These are phyloP conservation scores for Synchiropus splendidus DNA, from an alignment of 2,113 vertebrate genomes.

Conservation along the genomic window DNA sequence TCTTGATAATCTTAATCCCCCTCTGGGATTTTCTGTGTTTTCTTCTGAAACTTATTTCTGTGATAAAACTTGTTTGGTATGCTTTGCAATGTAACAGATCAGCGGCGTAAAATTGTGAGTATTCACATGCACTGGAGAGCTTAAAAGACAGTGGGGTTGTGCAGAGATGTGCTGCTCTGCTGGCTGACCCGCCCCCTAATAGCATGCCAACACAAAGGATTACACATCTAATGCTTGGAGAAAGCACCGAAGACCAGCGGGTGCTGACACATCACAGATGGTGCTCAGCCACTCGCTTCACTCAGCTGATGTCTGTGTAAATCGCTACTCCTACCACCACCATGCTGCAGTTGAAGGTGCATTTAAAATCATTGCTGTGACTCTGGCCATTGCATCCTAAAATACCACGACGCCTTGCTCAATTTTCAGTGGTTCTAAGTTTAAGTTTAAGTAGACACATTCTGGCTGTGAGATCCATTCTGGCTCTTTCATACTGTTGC, in stretches of 20 bases:
- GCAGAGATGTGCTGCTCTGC: constrained; percentile 34
- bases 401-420: too few species aligned
- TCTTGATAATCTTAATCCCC: background rate
- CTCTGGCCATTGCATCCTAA: too few species aligned
- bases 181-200: constrained; percentile 48
- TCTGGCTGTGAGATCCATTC: too few species aligned
- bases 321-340: constrained; percentile 45
- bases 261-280: constrained; percentile 57
- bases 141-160: constrained; percentile 58
- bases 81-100: constrained; percentile 24
- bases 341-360: background rate
- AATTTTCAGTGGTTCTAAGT: too few species aligned
- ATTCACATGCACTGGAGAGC: constrained; percentile 45
- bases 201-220: constrained; percentile 67
- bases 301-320: constrained; percentile 50
- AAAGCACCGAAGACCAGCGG: constrained; percentile 16
- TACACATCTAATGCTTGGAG: constrained; percentile 60
- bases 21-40: too few species aligned
- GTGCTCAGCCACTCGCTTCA: constrained; percentile 35
- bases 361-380: too few species aligned
- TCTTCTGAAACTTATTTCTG: background rate
- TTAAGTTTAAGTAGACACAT: too few species aligned
- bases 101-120: constrained; percentile 50
- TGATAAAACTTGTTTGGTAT: too few species aligned
- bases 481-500: constrained; percentile 46